Base-by-base conservation (phyloP, 1,140 invertebrate species). In the Brachionus paranguensis region DNA sequence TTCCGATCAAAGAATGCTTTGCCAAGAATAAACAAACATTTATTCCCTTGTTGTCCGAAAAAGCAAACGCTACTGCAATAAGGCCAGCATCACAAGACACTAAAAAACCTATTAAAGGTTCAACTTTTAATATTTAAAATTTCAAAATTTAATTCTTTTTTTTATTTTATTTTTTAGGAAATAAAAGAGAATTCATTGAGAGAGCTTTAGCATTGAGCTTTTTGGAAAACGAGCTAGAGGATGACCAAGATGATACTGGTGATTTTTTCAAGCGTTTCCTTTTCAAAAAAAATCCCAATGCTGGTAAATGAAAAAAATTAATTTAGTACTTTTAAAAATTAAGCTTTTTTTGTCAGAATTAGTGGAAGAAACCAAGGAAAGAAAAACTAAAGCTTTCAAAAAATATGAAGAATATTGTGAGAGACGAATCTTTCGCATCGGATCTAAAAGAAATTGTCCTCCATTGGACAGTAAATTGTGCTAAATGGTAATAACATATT, bases 381-480 rank as follows among this genome's bases (percentile, higher is more conserved):
- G 72, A 76, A 76, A 37, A 29, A n/a, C 27, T 24, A 76, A 76
- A 76, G 72, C 72, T 12, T 76, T 76, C 27, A 27, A 76, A 76
- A 76, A 76, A 50, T 76, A 76, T 12, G 72, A 76, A 53, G 72
- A 76, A 50, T 76, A 76, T 27, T 76, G 72, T 76, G 72, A 76
- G 12, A 76, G 27, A 50, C 43, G 72, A 76, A 37, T 50, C 0
- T 76, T 76, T 10, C 43, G 72, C 20, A 76, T 76, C 27, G 72
- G 72, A 76, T 76, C 72, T 20, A 76, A 24, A 27, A 76, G 72
- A 76, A 76, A 76, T 50, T 76, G 72, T 50, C 72, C 72, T 14
- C 43, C 72, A 29, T 76, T 76, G 45, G 72, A 76, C 17, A 76
- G 20, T 14, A 76, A 76, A 76, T 14, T 76, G n/a, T 76, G 72